Base-by-base conservation (phyloP, 2,113 vertebrate genomes). In the Scytalopus superciliaris region DNA sequence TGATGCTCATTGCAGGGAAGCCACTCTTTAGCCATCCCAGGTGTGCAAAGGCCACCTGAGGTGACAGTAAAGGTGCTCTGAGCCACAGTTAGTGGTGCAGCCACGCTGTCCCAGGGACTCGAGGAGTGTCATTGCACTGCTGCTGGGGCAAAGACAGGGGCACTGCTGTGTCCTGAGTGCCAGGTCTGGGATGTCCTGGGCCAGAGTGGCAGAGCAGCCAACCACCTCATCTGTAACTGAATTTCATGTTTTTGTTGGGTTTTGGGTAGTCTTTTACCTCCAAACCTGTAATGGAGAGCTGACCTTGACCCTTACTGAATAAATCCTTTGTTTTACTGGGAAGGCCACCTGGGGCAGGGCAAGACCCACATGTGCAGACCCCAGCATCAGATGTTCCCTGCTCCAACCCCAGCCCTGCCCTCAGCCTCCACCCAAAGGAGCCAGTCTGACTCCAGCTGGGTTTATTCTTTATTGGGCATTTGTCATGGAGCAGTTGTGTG, bases 391-490 rank as follows among this genome's bases (percentile, higher is more conserved):
- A 9, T 10, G 9, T 60, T 19, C 60, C 64, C 44, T 55, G 25
- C 35, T 10, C 3, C 9, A 3, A 5, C 53, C 76, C 27, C 4
- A 39, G 33, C 77, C 56, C 56, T 57, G 27, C 70, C 28, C 64
- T 50, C 70, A 62, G 52, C 56, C 31, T 37, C 22, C 53, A 12
- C 67, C 53, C 62, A 5, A 69, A 94, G 68, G 56, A 93, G 74
- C 49, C 69, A 87, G 40, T 45, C 57, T 2, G 0, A 15, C 19
- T 13, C 63, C 60, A 22, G 67, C 23, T 19, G 13, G 30, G 12
- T 94, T 96, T 57, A 59, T 68, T 56, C 63, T 96, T 96, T 96
- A 94, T 96, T 96, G 74, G 87, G 39, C 55, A 2, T 53, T 86
- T 67, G 25, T 55, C 50, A 23, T 0, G 1, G 87, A 93, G 82